A percentile compares a stretch with the other conserved stretches of the same genome.
Conservation (phyloP, 1,140 invertebrate species). For the Scaptomyza hsui region DNA sequence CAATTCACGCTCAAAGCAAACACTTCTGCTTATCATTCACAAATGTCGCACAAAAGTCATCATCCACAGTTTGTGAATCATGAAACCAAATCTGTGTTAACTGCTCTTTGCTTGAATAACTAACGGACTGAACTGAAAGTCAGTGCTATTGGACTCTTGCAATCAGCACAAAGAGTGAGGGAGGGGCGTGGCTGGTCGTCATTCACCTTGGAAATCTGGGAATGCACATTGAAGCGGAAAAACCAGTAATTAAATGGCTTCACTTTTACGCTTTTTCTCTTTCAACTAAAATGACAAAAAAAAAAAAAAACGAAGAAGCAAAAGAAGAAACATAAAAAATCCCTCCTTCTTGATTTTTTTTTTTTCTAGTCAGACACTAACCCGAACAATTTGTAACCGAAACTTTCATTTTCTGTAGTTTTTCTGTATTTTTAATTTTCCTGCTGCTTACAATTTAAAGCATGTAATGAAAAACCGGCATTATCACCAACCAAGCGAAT, state of each 20-base stretch:
- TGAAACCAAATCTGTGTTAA: slow-evolving; percentile 22
- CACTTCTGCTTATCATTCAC: slow-evolving; percentile 5
- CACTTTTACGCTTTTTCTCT: slow-evolving; percentile 42
- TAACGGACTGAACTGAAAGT: slow-evolving; percentile 31
- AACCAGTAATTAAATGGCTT: slow-evolving; percentile 75
- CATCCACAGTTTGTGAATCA: slow-evolving; percentile 3
- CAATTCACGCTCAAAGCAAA: not conserved
- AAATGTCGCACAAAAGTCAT: not conserved
- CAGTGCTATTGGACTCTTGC: slow-evolving; percentile 17
- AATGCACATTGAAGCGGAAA: slow-evolving; percentile 62
- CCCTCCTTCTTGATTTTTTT: slow-evolving; percentile 7
- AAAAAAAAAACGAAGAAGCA: not conserved
- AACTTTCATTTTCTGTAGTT: slow-evolving; percentile 70
- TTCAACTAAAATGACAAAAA: slow-evolving; percentile 12
- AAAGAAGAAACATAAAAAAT: slow-evolving; percentile 17
- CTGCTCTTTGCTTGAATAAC: slow-evolving; percentile 31
- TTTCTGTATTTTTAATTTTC: slow-evolving; percentile 34
- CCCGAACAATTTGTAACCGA: slow-evolving; percentile 68
- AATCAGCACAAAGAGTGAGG: not conserved
- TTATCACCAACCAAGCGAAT: not conserved
- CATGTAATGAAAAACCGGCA: slow-evolving; percentile 43
- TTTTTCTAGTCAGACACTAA: slow-evolving; percentile 10
- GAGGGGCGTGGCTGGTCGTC: slow-evolving; percentile 27
- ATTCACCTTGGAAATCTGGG: slow-evolving; percentile 71
- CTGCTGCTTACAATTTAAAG: slow-evolving; percentile 27